Base-by-base conservation (phyloP, 2,888 invertebrate species). In the Ectemnius lituratus region DNA sequence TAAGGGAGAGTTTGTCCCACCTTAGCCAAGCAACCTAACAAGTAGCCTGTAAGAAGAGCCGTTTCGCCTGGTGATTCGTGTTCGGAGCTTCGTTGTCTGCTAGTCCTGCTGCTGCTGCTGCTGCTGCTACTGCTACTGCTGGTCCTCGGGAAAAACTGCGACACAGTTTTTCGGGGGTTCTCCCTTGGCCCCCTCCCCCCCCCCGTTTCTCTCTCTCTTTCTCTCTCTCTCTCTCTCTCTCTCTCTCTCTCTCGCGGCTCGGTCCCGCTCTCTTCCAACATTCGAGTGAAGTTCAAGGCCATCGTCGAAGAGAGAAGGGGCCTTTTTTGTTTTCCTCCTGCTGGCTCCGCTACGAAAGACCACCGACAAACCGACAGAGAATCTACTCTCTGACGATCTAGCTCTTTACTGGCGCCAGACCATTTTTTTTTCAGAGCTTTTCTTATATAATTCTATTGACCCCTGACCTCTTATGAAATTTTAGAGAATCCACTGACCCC, bases 1-100 rank as follows among this genome's bases (percentile, higher is more conserved):
- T 75, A 76, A 72, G 67, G 82, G 81, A 79, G 78, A 83, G 77
- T 82, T 70, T 79, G 83, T 86, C 84, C 85, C 86, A 88, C 86
- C 87, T 89, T 88, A 16, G n/a, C 82, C 81, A 71, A 73, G 80
- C 85, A 81, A 88, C 88, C 89, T 90, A 90, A 90, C 90, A 90
- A 90, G 90, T 90, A 88, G 90, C 87, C 86, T 85, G 87, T 89
- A 90, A 89, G 90, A 90, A 90, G 88, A 87, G 85, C 84, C 87
- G 88, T 87, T 86, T 88, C 86, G 82, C 84, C 84, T 81, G 84
- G 84, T 84, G 85, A 83, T 84, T 86, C 84, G 85, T 82, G 79
- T 78, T 81, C 82, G 74, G 76, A 80, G 83, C 76, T 37, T 37
- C 37, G 37, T 37, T 76, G 75, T 23, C 23, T 23, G 23, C 23